Conservation (phyloP, 2,888 invertebrate species). For the Pemphredon lugubris region DNA sequence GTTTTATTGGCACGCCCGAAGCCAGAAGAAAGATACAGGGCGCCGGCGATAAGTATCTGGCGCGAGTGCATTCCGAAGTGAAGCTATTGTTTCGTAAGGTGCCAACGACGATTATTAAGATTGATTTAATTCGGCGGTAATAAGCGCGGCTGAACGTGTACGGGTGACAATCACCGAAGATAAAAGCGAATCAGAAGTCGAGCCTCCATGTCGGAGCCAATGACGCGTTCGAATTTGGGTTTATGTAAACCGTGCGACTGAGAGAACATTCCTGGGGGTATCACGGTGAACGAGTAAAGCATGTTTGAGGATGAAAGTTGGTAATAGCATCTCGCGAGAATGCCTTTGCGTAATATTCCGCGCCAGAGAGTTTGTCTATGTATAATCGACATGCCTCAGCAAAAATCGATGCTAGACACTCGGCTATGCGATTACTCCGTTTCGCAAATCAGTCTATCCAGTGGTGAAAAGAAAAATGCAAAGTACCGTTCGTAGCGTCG, state of each 20-base stretch:
- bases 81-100: not conserved
- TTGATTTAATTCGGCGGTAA: too few relatives aligned
- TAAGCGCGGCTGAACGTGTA: not conserved
- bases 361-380: not conserved
- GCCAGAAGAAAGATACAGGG: too few relatives aligned
- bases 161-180: not conserved
- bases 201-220: slow-evolving; percentile 12
- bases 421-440: not conserved
- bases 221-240: slow-evolving; percentile 11
- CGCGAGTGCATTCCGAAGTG: too few relatives aligned
- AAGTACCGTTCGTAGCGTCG: not conserved
- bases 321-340: slow-evolving; percentile 12
- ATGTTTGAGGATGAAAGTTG: slow-evolving; percentile 1
- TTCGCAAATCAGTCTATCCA: not conserved
- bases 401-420: slow-evolving; percentile 1
- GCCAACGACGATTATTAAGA: not conserved
- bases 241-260: not conserved
- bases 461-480: too few relatives aligned
- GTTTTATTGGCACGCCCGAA: too few relatives aligned
- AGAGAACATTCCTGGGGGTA: not conserved
- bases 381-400: not conserved
- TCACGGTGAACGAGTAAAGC: not conserved
- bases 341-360: slow-evolving; percentile 20
- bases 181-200: slow-evolving; percentile 13
- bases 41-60: too few relatives aligned